Conservation (phyloP, 2,888 invertebrate genomes). For the Drosophila pseudotalamancana region DNA sequence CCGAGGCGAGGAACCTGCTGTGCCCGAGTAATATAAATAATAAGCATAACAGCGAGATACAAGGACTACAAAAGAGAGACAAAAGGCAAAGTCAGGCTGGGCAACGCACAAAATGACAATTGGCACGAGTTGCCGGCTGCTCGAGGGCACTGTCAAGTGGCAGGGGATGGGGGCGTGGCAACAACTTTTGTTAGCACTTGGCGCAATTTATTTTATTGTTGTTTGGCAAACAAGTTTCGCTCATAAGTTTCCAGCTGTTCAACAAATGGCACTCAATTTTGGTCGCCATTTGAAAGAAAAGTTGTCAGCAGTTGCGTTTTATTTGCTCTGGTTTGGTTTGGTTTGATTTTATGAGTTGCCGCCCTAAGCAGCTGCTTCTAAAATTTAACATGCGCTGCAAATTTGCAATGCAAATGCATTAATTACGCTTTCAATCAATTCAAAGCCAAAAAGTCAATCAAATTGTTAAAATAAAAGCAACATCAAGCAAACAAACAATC, state of each 20-base stretch:
- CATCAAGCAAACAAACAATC: slow-evolving; percentile 20
- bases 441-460: slow-evolving; percentile 76
- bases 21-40: slow-evolving; percentile 69
- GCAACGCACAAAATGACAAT: slow-evolving; percentile 69
- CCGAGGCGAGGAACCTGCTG: slow-evolving; percentile 29
- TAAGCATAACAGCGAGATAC: slow-evolving; percentile 63
- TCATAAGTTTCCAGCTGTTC: slow-evolving; percentile 71
- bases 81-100: slow-evolving; percentile 23
- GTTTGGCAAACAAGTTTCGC: slow-evolving; percentile 75
- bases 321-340: no score
- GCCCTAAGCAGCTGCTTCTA: neutral
- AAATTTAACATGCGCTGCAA: slow-evolving; percentile 7
- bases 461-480: slow-evolving; percentile 53
- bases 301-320: slow-evolving; percentile 52
- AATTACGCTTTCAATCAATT: slow-evolving; percentile 60
- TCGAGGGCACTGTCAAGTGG: neutral
- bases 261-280: slow-evolving; percentile 71
- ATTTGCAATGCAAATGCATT: slow-evolving; percentile 30
- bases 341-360: no score
- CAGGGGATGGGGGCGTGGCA: neutral
- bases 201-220: slow-evolving; percentile 80
- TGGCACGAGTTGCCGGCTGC: slow-evolving; percentile 60
- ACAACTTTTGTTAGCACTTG: slow-evolving; percentile 61
- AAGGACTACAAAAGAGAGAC: slow-evolving; percentile 9
- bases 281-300: slow-evolving; percentile 62